phyloP scores from a whole-genome alignment of 2,888 invertebrate species.

The Mesorhabditis sp. region DNA sequence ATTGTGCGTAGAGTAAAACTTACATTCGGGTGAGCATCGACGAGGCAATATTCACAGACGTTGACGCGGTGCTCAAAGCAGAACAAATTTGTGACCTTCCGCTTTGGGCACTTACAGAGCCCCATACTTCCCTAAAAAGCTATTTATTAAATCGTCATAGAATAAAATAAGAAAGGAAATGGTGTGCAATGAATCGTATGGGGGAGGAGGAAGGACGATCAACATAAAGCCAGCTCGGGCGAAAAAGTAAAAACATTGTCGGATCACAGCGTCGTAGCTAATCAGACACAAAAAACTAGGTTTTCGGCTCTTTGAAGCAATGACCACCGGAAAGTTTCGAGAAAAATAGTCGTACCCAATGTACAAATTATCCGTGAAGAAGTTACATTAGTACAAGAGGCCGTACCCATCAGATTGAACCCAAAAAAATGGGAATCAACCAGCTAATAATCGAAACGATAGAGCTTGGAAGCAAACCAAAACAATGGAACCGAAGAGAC shows the following conservation, averaged over 20 bases:
- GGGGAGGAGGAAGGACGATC: background rate
- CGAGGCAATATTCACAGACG: slow-evolving; percentile 97
- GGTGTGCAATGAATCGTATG: background rate
- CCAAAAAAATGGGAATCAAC: too few relatives aligned
- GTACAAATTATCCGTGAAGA: too few relatives aligned
- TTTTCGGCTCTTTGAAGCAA: too few relatives aligned
- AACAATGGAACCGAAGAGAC: background rate
- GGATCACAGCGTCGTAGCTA: background rate
- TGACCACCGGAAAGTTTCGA: too few relatives aligned
- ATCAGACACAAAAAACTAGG: too few relatives aligned
- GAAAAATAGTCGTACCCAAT: too few relatives aligned
- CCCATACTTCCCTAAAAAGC: slow-evolving; percentile 72
- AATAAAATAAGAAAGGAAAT: background rate
- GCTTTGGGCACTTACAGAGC: slow-evolving; percentile 94
- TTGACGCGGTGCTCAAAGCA: slow-evolving; percentile 98
- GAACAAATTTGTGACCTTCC: slow-evolving; percentile 93
- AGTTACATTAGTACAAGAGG: too few relatives aligned
- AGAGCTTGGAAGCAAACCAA: background rate
- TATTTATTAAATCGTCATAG: background rate
- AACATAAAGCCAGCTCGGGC: background rate
- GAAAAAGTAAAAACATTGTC: background rate
- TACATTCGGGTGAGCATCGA: slow-evolving; percentile 91
- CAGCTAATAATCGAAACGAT: too few relatives aligned
- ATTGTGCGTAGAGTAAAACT: slow-evolving; percentile 22
- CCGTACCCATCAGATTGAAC: too few relatives aligned